Conservation (phyloP, 2,797 vertebrate species). For the Chromis chromis region DNA sequence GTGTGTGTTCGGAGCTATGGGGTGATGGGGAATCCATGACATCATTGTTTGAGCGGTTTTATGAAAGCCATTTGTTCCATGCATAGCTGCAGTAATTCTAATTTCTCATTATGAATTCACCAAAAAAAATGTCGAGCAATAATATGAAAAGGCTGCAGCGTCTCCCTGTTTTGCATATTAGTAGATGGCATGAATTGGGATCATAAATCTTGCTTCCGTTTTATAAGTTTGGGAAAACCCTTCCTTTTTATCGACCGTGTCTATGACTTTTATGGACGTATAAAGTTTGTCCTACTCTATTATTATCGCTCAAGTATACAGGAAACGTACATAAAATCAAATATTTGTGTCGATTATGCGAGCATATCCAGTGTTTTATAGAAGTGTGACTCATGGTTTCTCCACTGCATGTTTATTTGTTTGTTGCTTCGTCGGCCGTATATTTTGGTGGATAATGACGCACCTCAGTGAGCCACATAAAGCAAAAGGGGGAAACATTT, state of each 20-base stretch:
- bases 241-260: constrained; percentile 65
- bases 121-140: constrained; percentile 13
- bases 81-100: constrained; percentile 23
- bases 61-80: constrained; percentile 56
- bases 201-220: constrained; percentile 40
- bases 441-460: constrained; percentile 54
- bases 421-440: constrained; percentile 73
- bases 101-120: constrained; percentile 18
- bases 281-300: constrained; percentile 65
- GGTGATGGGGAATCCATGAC: constrained; percentile 65
- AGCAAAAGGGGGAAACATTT: constrained; percentile 61
- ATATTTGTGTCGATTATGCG: constrained; percentile 59
- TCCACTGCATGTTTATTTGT: constrained; percentile 74
- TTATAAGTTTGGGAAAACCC: constrained; percentile 55
- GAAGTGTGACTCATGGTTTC: constrained; percentile 72
- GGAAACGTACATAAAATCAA: constrained; percentile 64
- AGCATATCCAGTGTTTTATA: constrained; percentile 69
- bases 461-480: constrained; percentile 47
- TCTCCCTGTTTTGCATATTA: constrained; percentile 27
- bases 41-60: constrained; percentile 60
- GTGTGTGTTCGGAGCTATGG: constrained; percentile 36
- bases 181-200: constrained; percentile 30
- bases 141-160: constrained; percentile 2
- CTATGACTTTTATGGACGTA: constrained; percentile 68
- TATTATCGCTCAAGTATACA: constrained; percentile 58